A percentile compares a stretch with the other conserved stretches of the same genome.
These are phyloP conservation scores for Scaptodrosophila lebanonensis DNA, from an alignment of 1,140 invertebrate genomes.

Conservation along the genomic window DNA sequence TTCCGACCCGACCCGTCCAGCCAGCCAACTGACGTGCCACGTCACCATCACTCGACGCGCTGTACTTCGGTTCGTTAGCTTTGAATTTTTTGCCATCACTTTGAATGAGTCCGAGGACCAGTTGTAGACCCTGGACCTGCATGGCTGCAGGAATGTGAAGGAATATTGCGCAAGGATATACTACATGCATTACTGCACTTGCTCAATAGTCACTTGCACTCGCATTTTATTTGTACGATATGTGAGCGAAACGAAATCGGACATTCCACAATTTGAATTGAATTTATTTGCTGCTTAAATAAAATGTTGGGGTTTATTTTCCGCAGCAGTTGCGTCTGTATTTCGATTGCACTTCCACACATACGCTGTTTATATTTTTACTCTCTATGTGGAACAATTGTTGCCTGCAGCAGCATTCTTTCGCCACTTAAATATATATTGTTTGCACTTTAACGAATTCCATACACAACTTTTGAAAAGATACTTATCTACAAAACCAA, in stretches of 20 bases:
- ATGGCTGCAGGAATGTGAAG: background rate
- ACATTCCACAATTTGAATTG: slow-evolving; percentile 50
- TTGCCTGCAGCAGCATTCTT: too few relatives aligned
- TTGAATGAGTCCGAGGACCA: slow-evolving; percentile 34
- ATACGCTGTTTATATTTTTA: slow-evolving; percentile 13
- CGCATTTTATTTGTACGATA: slow-evolving; percentile 68
- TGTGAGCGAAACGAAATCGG: slow-evolving; percentile 29
- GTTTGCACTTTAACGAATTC: too few relatives aligned
- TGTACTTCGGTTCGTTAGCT: slow-evolving; percentile 72
- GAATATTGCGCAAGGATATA: too few relatives aligned
- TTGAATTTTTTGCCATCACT: slow-evolving; percentile 73
- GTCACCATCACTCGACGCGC: slow-evolving; percentile 67
- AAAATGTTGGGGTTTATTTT: slow-evolving; percentile 69
- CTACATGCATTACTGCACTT: slow-evolving; percentile 44
- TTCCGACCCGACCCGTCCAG: too few relatives aligned
- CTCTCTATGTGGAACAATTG: slow-evolving; percentile 16
- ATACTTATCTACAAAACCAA: too few relatives aligned
- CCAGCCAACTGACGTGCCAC: slow-evolving; percentile 45
- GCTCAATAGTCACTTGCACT: slow-evolving; percentile 66
- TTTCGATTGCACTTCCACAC: slow-evolving; percentile 9
- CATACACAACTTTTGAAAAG: too few relatives aligned
- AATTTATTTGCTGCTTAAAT: slow-evolving; percentile 70
- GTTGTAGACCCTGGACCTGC: background rate
- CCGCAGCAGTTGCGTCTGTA: slow-evolving; percentile 54
- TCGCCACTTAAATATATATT: too few relatives aligned